phyloP scores from a whole-genome alignment of 2,888 invertebrate genomes.

The Tholera decimalis region DNA sequence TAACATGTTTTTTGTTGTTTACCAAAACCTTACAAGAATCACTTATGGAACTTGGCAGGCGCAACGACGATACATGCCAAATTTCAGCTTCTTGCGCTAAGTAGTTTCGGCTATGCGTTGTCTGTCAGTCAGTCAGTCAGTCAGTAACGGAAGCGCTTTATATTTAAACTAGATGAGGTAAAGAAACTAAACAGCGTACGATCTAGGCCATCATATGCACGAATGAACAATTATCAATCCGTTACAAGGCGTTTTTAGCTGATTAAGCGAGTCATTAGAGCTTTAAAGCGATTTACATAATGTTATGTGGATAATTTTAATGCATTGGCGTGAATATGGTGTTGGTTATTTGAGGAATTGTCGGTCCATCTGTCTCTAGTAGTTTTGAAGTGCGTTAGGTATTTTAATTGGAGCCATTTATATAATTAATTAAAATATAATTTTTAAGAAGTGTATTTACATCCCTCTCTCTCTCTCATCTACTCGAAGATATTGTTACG shows the following conservation, averaged over 20 bases:
- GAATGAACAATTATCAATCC: conserved; percentile 48
- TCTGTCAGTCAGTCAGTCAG: too few species aligned
- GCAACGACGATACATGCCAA: too few species aligned
- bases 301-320: conserved; percentile 5
- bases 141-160: too few species aligned
- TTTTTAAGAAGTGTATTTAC: not conserved
- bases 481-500: too few species aligned
- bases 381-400: not conserved
- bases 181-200: conserved; percentile 35
- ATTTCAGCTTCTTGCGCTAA: too few species aligned
- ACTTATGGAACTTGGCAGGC: too few species aligned
- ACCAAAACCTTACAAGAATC: too few species aligned
- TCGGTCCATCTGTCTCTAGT: not conserved
- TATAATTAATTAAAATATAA: not conserved
- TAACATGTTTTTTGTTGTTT: too few species aligned
- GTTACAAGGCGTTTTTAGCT: conserved; percentile 52
- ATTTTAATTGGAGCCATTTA: not conserved
- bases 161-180: too few species aligned
- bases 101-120: too few species aligned
- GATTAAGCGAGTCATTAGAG: conserved; percentile 47
- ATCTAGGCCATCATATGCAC: conserved; percentile 62
- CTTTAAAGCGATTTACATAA: conserved; percentile 36
- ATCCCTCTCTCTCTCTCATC: too few species aligned
- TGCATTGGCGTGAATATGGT: not conserved
- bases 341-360: conserved; percentile 25